Percentiles rank a stretch among this genome's conserved stretches.
phyloP scores from a whole-genome alignment of 1,140 invertebrate genomes.

The Augochlora pura region DNA sequence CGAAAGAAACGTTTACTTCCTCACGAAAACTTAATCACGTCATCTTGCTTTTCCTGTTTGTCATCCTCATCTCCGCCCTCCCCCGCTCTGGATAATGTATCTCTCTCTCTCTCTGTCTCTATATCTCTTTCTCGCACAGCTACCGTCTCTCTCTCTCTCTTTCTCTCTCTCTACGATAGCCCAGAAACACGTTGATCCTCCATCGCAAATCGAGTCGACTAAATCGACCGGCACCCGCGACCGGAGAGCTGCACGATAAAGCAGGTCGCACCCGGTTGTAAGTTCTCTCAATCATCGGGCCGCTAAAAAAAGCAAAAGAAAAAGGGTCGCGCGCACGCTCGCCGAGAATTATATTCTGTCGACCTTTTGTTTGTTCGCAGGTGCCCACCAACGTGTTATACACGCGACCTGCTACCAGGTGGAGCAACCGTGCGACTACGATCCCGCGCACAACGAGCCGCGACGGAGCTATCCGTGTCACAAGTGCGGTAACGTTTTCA shows the following conservation, averaged over 20 bases:
- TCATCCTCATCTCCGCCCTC: neutral
- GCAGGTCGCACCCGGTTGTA: no score
- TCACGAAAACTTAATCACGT: neutral
- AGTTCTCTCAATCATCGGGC: neutral
- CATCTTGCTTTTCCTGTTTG: neutral
- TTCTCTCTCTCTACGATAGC: neutral
- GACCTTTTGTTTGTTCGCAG: conserved; percentile 58
- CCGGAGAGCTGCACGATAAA: no score
- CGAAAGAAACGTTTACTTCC: neutral
- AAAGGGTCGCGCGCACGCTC: neutral
- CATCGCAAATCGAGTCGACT: no score
- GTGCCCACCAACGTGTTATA: neutral
- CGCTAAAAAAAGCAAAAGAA: neutral
- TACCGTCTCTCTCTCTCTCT: no score
- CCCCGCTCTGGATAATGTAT: neutral
- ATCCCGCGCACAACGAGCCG: conserved; percentile 19
- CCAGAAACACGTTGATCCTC: no score
- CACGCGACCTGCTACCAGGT: conserved; percentile 14
- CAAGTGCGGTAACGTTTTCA: conserved; percentile 67
- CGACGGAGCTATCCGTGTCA: conserved; percentile 60
- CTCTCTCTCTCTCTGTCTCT: no score
- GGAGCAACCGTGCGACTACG: conserved; percentile 18
- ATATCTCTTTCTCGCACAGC: no score
- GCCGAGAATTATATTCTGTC: conserved; percentile 24
- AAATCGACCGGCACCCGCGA: no score